A percentile compares a stretch with the other conserved stretches of the same genome.
These are phyloP conservation scores for Ecliptopera silaceata DNA, from an alignment of 2,888 invertebrate species.

Conservation along the genomic window DNA sequence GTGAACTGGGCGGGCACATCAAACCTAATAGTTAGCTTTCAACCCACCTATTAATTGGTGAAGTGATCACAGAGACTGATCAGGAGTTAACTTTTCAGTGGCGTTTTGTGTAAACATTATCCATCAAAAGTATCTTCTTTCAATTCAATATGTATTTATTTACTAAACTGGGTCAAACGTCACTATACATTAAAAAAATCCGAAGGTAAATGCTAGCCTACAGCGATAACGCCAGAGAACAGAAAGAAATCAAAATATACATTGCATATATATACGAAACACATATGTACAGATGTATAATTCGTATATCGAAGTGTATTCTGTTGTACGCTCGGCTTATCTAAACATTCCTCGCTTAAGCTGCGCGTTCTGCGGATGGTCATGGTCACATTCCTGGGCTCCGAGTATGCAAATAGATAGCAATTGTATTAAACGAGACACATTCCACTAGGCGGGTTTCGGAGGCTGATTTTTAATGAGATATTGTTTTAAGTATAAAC, in stretches of 20 bases:
- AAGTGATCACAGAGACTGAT: slow-evolving; percentile 10
- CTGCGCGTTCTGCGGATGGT: slow-evolving; percentile 16
- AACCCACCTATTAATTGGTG: slow-evolving; percentile 9
- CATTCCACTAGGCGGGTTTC: slow-evolving; percentile 17
- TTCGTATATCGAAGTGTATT: background rate
- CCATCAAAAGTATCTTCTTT: background rate
- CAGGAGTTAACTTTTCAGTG: background rate
- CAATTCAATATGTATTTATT: no score
- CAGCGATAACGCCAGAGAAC: no score
- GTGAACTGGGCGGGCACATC: slow-evolving; percentile 31
- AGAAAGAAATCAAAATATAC: no score
- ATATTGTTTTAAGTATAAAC: background rate
- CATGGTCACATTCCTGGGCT: slow-evolving; percentile 22
- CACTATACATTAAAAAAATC: no score
- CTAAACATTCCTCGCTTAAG: background rate
- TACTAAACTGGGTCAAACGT: no score
- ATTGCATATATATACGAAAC: no score
- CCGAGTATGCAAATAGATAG: slow-evolving; percentile 21
- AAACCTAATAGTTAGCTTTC: slow-evolving; percentile 11
- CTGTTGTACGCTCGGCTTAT: background rate
- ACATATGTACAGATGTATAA: no score
- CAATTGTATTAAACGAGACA: slow-evolving; percentile 23
- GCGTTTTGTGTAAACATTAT: background rate
- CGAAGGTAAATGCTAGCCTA: no score
- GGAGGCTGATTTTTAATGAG: slow-evolving; percentile 2